phyloP scores from a whole-genome alignment of 53 echinoderm and acorn worm genomes.

The Echinarachnius parma region DNA sequence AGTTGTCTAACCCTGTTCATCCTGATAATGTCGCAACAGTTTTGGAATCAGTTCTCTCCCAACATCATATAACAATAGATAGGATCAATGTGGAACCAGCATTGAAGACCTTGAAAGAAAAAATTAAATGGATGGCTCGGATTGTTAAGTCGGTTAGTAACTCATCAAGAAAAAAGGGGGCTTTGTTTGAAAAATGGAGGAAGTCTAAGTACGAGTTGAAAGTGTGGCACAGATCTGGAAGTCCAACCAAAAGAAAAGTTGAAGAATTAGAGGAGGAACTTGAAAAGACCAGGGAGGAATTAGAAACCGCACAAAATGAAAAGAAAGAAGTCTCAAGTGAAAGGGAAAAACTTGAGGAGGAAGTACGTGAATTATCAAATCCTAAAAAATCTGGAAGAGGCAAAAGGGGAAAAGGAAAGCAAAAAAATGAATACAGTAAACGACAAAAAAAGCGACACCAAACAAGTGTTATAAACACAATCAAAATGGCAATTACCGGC shows the following conservation, averaged over 20 bases:
- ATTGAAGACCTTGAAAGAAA: conserved; percentile 25
- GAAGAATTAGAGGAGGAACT: conserved; percentile 31
- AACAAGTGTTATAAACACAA: neutral
- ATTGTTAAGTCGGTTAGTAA: neutral
- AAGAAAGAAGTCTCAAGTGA: conserved; percentile 1
- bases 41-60: conserved; percentile 3
- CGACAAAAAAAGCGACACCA: conserved; percentile 8
- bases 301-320: conserved; percentile 1
- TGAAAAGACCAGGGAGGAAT: conserved; percentile 14
- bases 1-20: conserved; percentile 5
- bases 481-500: neutral
- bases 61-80: conserved; percentile 20
- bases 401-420: neutral
- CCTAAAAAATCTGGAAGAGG: conserved; percentile 12
- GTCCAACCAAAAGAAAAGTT: conserved; percentile 32
- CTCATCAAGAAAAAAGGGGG: conserved; percentile 2
- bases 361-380: conserved; percentile 4
- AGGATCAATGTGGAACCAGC: conserved; percentile 6
- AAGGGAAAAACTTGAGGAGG: neutral
- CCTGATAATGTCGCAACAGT: neutral
- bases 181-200: conserved; percentile 28
- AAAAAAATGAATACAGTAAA: conserved; percentile 3
- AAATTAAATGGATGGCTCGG: conserved; percentile 18
- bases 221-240: conserved; percentile 24
- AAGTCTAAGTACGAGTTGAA: conserved; percentile 13